phyloP scores from a whole-genome alignment of 2,888 invertebrate species.

The Aphidius colemani region DNA sequence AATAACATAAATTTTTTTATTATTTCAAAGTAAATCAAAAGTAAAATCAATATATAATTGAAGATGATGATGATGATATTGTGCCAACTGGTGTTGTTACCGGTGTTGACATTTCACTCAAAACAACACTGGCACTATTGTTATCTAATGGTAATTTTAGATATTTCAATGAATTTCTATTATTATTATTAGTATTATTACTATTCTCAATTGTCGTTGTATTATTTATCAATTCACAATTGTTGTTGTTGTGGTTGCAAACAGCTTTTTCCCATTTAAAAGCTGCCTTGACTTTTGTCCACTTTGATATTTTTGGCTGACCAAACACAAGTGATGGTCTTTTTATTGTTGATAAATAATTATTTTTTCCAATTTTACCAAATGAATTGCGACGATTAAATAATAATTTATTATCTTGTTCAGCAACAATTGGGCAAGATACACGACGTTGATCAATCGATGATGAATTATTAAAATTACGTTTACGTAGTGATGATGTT shows the following conservation, averaged over 20 bases:
- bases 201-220: not conserved
- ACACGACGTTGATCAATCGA: slow-evolving; percentile 64
- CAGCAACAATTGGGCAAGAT: slow-evolving; percentile 38
- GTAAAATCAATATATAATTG: slow-evolving; percentile 56
- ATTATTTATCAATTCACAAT: too few relatives aligned
- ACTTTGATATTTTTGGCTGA: slow-evolving; percentile 76
- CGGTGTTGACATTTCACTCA: slow-evolving; percentile 63
- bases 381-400: slow-evolving; percentile 17
- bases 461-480: slow-evolving; percentile 64
- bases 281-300: slow-evolving; percentile 88
- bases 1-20: too few relatives aligned
- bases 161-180: slow-evolving; percentile 21
- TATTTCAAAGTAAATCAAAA: too few relatives aligned
- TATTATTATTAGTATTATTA: slow-evolving; percentile 21
- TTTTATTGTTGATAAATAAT: slow-evolving; percentile 3
- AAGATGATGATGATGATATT: slow-evolving; percentile 72
- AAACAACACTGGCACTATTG: too few relatives aligned
- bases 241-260: slow-evolving; percentile 23
- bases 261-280: slow-evolving; percentile 82
- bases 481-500: slow-evolving; percentile 9
- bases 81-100: slow-evolving; percentile 69
- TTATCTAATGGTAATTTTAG: slow-evolving; percentile 37
- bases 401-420: slow-evolving; percentile 24
- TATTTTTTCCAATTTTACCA: not conserved
- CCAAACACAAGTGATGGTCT: slow-evolving; percentile 36